A percentile compares a stretch with the other conserved stretches of the same genome.
phyloP scores from a whole-genome alignment of 1,140 invertebrate genomes.

The Habropoda laboriosa region DNA sequence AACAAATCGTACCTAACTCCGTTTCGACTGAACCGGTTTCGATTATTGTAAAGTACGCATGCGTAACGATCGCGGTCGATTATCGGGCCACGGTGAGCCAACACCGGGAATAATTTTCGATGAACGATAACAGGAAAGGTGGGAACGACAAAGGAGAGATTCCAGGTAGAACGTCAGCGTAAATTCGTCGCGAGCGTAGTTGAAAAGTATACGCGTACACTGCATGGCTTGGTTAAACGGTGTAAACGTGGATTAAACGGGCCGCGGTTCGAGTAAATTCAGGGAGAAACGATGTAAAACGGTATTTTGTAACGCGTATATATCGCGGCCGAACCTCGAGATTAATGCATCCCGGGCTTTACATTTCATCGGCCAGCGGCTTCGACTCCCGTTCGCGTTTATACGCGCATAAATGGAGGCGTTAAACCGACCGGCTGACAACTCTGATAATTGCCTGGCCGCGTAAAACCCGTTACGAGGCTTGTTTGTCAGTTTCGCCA shows the following conservation, averaged over 20 bases:
- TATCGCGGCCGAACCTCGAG: slow-evolving; percentile 37
- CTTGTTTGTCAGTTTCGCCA: slow-evolving; percentile 71
- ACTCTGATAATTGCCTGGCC: slow-evolving; percentile 79
- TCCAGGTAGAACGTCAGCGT: background rate
- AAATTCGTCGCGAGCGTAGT: background rate
- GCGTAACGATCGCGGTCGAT: background rate
- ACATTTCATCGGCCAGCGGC: slow-evolving; percentile 65
- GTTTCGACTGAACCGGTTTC: slow-evolving; percentile 2
- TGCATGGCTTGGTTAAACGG: slow-evolving; percentile 17
- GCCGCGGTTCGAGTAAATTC: slow-evolving; percentile 45
- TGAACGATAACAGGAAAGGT: background rate
- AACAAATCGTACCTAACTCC: background rate
- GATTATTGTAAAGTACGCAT: background rate
- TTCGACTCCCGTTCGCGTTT: slow-evolving; percentile 72
- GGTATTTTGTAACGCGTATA: slow-evolving; percentile 74
- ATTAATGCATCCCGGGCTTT: slow-evolving; percentile 66
- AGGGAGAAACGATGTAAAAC: slow-evolving; percentile 69
- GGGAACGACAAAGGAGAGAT: slow-evolving; percentile 19
- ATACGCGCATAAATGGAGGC: slow-evolving; percentile 75
- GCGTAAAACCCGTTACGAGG: slow-evolving; percentile 77
- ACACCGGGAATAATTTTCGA: background rate
- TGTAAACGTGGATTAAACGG: slow-evolving; percentile 51
- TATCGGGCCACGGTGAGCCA: background rate
- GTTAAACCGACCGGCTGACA: slow-evolving; percentile 80
- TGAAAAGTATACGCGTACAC: background rate